Conservation (phyloP, 1,140 invertebrate genomes). For the Formica exsecta region DNA sequence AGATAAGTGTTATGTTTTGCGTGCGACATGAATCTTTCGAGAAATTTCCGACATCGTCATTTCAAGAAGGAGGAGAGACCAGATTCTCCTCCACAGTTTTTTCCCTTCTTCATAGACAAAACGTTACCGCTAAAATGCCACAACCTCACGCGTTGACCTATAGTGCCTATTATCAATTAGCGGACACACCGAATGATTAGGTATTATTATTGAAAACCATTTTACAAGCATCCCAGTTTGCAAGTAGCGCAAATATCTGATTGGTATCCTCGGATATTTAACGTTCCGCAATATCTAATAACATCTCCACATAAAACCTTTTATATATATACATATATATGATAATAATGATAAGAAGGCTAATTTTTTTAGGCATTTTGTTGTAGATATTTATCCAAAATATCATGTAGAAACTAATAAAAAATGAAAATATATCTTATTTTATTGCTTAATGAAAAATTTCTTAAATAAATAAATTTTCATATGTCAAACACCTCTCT, state of each 20-base stretch:
- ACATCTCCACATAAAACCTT: neutral
- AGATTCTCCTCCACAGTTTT: slow-evolving; percentile 4
- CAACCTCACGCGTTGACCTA: slow-evolving; percentile 72
- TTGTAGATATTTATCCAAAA: too few relatives aligned
- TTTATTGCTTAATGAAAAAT: too few relatives aligned
- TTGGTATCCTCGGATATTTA: neutral
- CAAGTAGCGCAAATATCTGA: neutral
- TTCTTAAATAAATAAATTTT: too few relatives aligned
- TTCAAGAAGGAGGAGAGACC: neutral
- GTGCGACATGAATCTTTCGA: neutral
- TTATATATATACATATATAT: too few relatives aligned
- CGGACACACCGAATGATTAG: slow-evolving; percentile 62
- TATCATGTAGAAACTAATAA: too few relatives aligned
- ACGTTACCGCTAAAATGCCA: slow-evolving; percentile 68
- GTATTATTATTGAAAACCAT: slow-evolving; percentile 42
- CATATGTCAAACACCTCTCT: too few relatives aligned
- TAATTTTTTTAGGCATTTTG: too few relatives aligned
- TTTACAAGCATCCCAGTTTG: slow-evolving; percentile 19
- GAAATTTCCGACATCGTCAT: neutral
- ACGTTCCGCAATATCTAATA: too few relatives aligned
- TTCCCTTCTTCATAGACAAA: slow-evolving; percentile 40
- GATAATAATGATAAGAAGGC: neutral
- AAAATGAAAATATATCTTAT: neutral
- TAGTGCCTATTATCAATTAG: slow-evolving; percentile 75
- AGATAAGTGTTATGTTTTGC: slow-evolving; percentile 20